Evolutionary conservation across 2,888 invertebrate species (phyloP), one percentile per base, ranked within the genome.

Genomic region (Incurvaria masculella): DNA sequence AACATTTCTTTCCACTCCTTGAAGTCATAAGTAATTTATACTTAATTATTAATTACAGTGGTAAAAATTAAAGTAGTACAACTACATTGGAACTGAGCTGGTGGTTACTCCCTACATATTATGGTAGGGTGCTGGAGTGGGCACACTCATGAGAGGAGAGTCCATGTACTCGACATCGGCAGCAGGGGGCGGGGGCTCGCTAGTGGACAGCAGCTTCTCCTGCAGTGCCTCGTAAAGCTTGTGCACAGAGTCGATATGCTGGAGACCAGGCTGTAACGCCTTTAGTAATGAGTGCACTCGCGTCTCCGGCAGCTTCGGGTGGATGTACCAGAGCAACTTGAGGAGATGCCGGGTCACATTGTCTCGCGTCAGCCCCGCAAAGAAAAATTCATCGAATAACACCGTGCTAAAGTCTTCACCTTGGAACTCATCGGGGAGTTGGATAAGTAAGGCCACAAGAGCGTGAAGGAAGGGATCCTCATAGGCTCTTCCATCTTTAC

Each of bases 391-490:
- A 69, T 97, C 96, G 73, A 97, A 96, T 41, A 97, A 84, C 1
- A 93, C 92, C 2, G 94, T 94, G 69, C 95, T 96, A 65, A 97
- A 96, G 57, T 96, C 95, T 71, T 96, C 94, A 0, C 91, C 89
- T 55, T 90, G 82, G 63, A 97, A 97, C 68, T 96, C 96, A 55
- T 97, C 97, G 3, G 88, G 86, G 81, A 96, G 87, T 51, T 91
- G 89, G 56, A 95, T 89, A 6, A 97, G 78, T 42, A 91, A 69
- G 1, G 92, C 89, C 60, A 91, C 92, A 59, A 97, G 75, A 14
- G 94, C 92, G 79, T 97, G 97, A 49, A 97, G 72, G 67, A 95
- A 96, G 4, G 95, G 95, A 76, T 97, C 97, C 65, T 96, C 95
- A 66, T 94, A 96, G 1, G 96, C 92, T 52, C 94, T 81, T 58